These are phyloP conservation scores for Bombylius major DNA, from an alignment of 2,888 invertebrate species.

Conservation along the genomic window DNA sequence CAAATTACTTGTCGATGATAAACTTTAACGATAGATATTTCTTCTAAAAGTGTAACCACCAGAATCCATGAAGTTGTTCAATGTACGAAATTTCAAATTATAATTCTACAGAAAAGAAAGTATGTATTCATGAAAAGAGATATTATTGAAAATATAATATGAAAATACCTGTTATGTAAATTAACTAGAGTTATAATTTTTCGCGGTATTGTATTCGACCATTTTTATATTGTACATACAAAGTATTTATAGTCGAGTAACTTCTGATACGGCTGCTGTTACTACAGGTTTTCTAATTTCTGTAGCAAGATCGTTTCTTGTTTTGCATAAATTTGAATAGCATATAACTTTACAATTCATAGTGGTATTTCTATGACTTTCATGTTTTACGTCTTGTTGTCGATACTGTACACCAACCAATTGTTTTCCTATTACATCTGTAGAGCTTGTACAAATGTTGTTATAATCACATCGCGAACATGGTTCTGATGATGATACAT, in stretches of 20 bases:
- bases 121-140: too few species aligned
- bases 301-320: conserved; percentile 27
- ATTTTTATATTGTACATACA: too few species aligned
- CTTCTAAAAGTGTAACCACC: too few species aligned
- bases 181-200: too few species aligned
- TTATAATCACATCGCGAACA: conserved; percentile 61
- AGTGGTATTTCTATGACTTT: conserved; percentile 12
- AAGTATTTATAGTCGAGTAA: conserved; percentile 49
- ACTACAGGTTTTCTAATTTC: conserved; percentile 15
- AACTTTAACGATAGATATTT: too few species aligned
- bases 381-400: conserved; percentile 21
- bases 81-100: too few species aligned
- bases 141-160: too few species aligned
- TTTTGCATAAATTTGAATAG: conserved; percentile 32
- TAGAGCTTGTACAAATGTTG: conserved; percentile 22
- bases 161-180: too few species aligned
- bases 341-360: conserved; percentile 32
- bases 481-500: conserved; percentile 51
- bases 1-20: too few species aligned
- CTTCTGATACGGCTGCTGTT: conserved; percentile 52
- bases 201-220: too few species aligned
- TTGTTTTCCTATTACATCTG: conserved; percentile 20
- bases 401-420: conserved; percentile 15
- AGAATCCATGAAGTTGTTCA: too few species aligned
- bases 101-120: too few species aligned